Conservation (phyloP, 2,797 vertebrate species). For the Apogon hyalosoma region DNA sequence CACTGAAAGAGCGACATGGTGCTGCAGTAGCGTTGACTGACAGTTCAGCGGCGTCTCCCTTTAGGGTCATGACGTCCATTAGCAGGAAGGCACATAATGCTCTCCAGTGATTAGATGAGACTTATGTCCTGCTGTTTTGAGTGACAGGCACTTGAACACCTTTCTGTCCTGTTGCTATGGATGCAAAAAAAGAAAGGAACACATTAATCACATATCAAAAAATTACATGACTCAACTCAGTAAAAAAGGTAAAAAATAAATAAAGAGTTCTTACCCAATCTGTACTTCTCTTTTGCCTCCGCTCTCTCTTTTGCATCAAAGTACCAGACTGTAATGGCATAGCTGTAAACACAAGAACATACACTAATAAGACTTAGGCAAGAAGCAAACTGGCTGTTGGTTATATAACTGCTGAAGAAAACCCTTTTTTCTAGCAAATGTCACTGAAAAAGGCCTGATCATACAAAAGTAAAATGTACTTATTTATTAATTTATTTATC, state of each 20-base stretch:
- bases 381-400: no score
- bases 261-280: conserved; percentile 80
- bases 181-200: conserved; percentile 41
- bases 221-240: conserved; percentile 1
- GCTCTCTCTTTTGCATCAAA: conserved; percentile 93
- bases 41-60: conserved; percentile 50
- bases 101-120: conserved; percentile 53
- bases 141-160: conserved; percentile 88
- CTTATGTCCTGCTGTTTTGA: conserved; percentile 85
- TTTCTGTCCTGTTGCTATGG: conserved; percentile 88
- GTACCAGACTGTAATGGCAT: conserved; percentile 95
- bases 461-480: no score
- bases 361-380: not conserved
- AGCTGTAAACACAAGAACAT: conserved; percentile 73
- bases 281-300: conserved; percentile 92
- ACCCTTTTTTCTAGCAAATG: no score
- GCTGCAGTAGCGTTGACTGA: conserved; percentile 38
- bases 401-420: no score
- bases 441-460: no score
- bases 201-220: conserved; percentile 11
- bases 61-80: conserved; percentile 42
- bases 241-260: not conserved
- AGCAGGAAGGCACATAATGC: conserved; percentile 74
- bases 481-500: no score
- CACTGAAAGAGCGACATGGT: conserved; percentile 7